Percentiles rank a stretch among this genome's conserved stretches.
These are phyloP conservation scores for Drosophila ficusphila DNA, from an alignment of 1,140 invertebrate genomes.

Conservation along the genomic window DNA sequence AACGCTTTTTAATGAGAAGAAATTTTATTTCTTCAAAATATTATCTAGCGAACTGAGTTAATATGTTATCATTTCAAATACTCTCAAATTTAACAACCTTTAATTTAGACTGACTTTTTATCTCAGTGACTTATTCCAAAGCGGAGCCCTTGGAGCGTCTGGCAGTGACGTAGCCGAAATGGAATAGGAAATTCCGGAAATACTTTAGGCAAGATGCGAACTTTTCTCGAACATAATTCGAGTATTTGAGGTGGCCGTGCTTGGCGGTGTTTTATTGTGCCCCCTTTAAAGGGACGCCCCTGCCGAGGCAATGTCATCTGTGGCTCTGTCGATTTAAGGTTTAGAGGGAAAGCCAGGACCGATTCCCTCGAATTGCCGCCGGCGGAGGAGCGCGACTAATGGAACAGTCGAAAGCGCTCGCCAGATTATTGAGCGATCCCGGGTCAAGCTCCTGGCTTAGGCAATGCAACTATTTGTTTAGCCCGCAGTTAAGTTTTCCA, in stretches of 20 bases:
- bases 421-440: slow-evolving; percentile 38
- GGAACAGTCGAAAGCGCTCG: slow-evolving; percentile 47
- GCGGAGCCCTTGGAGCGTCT: background rate
- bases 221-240: background rate
- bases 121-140: background rate
- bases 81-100: too few species aligned
- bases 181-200: slow-evolving; percentile 13
- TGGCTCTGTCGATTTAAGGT: slow-evolving; percentile 19
- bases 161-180: slow-evolving; percentile 1
- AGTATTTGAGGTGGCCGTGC: slow-evolving; percentile 1
- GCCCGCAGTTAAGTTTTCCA: slow-evolving; percentile 16
- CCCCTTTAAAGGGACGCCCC: background rate
- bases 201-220: slow-evolving; percentile 8
- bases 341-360: slow-evolving; percentile 9
- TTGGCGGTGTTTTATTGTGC: background rate
- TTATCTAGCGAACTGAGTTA: too few species aligned
- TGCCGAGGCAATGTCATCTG: slow-evolving; percentile 1
- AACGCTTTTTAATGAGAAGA: too few species aligned
- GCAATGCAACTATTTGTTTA: slow-evolving; percentile 48
- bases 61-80: too few species aligned
- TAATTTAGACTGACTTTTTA: background rate
- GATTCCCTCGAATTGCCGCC: slow-evolving; percentile 33
- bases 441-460: slow-evolving; percentile 42
- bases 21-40: too few species aligned
- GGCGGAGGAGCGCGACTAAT: slow-evolving; percentile 42